These are phyloP conservation scores for Idaea aversata DNA, from an alignment of 2,888 invertebrate species.

Conservation along the genomic window DNA sequence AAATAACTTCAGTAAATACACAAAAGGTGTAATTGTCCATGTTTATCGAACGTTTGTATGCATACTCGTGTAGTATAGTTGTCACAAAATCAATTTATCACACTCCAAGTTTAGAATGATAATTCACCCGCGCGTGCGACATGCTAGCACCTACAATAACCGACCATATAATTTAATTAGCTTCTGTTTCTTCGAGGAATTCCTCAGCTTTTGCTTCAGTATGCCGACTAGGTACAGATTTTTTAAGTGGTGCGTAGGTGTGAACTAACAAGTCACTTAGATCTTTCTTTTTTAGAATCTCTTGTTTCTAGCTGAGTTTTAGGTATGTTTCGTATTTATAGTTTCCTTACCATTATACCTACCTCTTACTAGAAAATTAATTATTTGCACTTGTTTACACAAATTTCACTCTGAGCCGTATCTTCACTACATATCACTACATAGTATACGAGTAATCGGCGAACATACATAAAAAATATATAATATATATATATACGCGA, in stretches of 20 bases:
- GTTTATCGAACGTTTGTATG: slow-evolving; percentile 61
- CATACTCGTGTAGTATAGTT: slow-evolving; percentile 44
- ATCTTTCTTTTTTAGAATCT: not conserved
- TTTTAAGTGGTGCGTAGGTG: slow-evolving; percentile 7
- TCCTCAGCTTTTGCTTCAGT: slow-evolving; percentile 26
- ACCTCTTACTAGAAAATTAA: not conserved
- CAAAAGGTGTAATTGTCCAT: slow-evolving; percentile 52
- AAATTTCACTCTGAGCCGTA: not conserved
- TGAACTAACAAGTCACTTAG: slow-evolving; percentile 3
- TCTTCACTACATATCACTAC: too few species aligned
- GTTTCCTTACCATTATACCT: not conserved
- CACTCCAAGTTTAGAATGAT: slow-evolving; percentile 60
- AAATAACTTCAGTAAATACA: slow-evolving; percentile 41
- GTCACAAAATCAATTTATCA: slow-evolving; percentile 71
- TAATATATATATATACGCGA: too few species aligned
- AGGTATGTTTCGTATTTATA: not conserved
- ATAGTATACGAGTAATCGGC: too few species aligned
- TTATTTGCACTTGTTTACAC: too few species aligned
- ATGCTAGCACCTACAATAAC: slow-evolving; percentile 61
- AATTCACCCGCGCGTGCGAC: slow-evolving; percentile 59
- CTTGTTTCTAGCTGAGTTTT: not conserved
- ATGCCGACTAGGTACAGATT: slow-evolving; percentile 3
- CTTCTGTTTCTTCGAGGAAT: slow-evolving; percentile 42
- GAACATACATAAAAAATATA: too few species aligned
- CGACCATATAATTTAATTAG: slow-evolving; percentile 52